Conservation (phyloP, 2,797 vertebrate species). For the Lemur catta region DNA sequence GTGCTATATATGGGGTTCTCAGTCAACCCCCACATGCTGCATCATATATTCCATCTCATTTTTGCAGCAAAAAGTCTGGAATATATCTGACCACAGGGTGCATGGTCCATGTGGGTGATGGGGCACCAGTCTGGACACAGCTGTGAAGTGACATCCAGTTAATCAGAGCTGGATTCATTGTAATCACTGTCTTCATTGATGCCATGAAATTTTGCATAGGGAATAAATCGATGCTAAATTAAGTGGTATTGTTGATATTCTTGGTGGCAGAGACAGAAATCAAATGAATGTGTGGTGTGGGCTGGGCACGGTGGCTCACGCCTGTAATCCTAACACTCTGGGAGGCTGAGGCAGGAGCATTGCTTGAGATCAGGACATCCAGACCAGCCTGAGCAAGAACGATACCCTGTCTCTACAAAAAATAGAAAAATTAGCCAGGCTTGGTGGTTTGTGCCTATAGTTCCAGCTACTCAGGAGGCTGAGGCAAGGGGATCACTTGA, state of each 20-base stretch:
- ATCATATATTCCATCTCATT: not conserved
- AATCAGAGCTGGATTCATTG: not conserved
- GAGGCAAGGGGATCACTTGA: not conserved
- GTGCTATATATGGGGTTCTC: not conserved
- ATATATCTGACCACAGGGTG: not conserved
- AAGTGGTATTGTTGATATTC: slow-evolving; percentile 13
- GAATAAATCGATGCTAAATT: slow-evolving; percentile 3
- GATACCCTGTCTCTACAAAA: not conserved
- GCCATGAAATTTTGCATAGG: not conserved
- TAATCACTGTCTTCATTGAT: not conserved
- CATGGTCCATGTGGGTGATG: not conserved
- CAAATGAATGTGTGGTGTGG: not conserved
- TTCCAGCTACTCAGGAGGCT: not conserved
- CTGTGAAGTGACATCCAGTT: not conserved
- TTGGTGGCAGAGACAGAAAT: slow-evolving; percentile 15
- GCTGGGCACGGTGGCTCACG: accelerated
- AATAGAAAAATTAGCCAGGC: not conserved
- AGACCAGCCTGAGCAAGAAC: not conserved
- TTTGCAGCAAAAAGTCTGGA: slow-evolving; percentile 4
- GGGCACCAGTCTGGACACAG: not conserved
- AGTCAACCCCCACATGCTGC: not conserved
- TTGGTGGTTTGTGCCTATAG: not conserved
- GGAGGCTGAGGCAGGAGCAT: not conserved
- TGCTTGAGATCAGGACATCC: not conserved
- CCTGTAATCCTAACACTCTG: not conserved